Conservation (phyloP, 2,797 vertebrate genomes). For the Acanthurus lineatus region DNA sequence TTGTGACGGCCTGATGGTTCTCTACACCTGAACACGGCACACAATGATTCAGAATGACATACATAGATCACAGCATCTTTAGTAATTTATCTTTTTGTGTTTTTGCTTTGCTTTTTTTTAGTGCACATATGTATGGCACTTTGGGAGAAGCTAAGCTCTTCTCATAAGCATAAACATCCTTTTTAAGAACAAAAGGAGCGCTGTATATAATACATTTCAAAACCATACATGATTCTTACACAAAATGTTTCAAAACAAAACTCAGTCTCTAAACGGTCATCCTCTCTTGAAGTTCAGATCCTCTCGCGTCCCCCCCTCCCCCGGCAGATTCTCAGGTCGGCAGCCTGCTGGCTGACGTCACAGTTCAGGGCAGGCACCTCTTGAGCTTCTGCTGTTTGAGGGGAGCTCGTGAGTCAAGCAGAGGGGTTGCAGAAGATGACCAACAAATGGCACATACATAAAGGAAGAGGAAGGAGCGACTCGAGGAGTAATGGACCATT, state of each 20-base stretch:
- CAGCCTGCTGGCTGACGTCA: conserved; percentile 47
- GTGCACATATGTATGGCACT: conserved; percentile 86
- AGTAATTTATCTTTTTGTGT: conserved; percentile 78
- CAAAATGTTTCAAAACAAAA: conserved; percentile 80
- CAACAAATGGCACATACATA: conserved; percentile 77
- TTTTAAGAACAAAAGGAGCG: conserved; percentile 88
- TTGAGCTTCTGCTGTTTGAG: conserved; percentile 53
- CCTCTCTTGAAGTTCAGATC: conserved; percentile 64
- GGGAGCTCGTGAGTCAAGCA: conserved; percentile 28
- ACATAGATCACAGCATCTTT: conserved; percentile 88
- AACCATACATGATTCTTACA: conserved; percentile 86
- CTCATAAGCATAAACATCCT: conserved; percentile 85
- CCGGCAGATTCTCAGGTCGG: conserved; percentile 28
- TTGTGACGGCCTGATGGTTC: conserved; percentile 74
- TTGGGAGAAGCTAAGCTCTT: conserved; percentile 83
- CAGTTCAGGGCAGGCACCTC: conserved; percentile 59
- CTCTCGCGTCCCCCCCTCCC: background rate
- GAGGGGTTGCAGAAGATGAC: conserved; percentile 68
- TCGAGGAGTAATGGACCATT: conserved; percentile 74
- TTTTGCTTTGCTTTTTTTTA: conserved; percentile 82
- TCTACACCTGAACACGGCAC: conserved; percentile 78
- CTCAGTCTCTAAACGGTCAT: conserved; percentile 72
- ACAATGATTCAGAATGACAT: conserved; percentile 80
- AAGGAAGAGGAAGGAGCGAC: conserved; percentile 65
- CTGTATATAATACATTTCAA: conserved; percentile 87